Evolutionary conservation across 1,140 invertebrate species (phyloP), one percentile per base, ranked within the genome.

Genomic region (Hypothenemus hampei): DNA sequence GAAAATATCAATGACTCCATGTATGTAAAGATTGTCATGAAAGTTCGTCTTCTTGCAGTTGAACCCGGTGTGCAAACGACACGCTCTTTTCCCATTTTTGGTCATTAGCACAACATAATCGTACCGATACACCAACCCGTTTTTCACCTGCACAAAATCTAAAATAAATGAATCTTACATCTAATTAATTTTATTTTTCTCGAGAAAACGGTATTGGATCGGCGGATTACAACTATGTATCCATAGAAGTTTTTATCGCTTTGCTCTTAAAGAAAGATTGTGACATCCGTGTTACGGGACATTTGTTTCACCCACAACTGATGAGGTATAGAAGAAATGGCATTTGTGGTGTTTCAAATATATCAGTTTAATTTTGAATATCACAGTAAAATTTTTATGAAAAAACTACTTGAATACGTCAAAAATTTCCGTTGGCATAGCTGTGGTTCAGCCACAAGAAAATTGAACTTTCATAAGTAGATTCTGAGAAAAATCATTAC

Each of bases 71-170:
- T 57, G 54, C 37, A 37, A 43, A 57, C 54, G 54, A 49, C 54
- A 57, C 54, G 54, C 54, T 57, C 54, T 57, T 57, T 57, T 57
- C 54, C 54, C 54, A 46, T 57, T 48, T 48, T 57, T 35, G 54
- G 54, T 57, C 54, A 57, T 57, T 15, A 20, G 45, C 54, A 57
- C 54, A 57, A 57, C 54, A 57, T 57, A 57, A 57, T 50, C 54
- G 20, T 50, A 50, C 45, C 54, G 54, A 49, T 50, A n/a, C 50
- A 57, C 52, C 44, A 55, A 39, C 35, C 40, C 47, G 54, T 57
- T 57, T 57, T 57, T 48, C 15, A 8, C 20, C 36, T 41, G 43
- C 10, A 10, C 10, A 29, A 29, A 41, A 41, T 41, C 22, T 22
- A 23, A 21, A 20, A 50, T 15, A 51, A 39, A 11, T 18, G 36